Conservation (phyloP, 2,113 vertebrate genomes). For the Actenoides lindsayi region DNA sequence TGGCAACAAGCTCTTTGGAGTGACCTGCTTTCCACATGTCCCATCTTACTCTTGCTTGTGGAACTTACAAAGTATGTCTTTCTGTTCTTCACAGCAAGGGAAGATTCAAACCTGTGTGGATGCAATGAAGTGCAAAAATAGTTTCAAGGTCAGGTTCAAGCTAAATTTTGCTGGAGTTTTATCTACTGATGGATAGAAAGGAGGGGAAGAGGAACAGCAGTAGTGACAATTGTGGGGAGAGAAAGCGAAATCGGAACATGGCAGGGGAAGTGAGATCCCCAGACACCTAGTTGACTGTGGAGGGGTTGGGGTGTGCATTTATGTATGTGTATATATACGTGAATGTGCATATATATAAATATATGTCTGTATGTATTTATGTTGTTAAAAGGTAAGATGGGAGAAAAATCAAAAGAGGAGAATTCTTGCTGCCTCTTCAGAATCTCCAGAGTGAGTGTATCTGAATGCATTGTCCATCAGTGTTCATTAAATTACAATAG, state of each 20-base stretch:
- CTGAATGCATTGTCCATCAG: neutral
- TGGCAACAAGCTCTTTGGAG: neutral
- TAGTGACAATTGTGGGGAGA: neutral
- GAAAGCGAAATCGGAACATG: neutral
- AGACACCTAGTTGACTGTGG: neutral
- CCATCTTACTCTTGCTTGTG: neutral
- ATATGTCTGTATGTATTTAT: neutral
- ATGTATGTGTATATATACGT: neutral
- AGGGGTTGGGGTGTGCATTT: neutral
- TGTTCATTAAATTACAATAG: neutral
- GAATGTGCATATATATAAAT: neutral
- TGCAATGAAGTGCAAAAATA: neutral
- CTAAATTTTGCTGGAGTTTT: neutral
- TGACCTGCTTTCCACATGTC: neutral
- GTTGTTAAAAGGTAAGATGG: neutral
- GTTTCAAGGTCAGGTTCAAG: neutral
- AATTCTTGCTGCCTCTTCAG: neutral
- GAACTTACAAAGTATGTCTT: neutral
- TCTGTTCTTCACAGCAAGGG: neutral
- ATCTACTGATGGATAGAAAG: neutral
- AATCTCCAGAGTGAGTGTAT: neutral
- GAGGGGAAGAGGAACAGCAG: neutral
- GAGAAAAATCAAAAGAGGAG: neutral
- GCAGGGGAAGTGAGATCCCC: neutral
- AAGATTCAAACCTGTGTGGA: neutral